These are phyloP conservation scores for Drosophila multiciliata DNA, from an alignment of 2,888 invertebrate genomes.

Conservation along the genomic window DNA sequence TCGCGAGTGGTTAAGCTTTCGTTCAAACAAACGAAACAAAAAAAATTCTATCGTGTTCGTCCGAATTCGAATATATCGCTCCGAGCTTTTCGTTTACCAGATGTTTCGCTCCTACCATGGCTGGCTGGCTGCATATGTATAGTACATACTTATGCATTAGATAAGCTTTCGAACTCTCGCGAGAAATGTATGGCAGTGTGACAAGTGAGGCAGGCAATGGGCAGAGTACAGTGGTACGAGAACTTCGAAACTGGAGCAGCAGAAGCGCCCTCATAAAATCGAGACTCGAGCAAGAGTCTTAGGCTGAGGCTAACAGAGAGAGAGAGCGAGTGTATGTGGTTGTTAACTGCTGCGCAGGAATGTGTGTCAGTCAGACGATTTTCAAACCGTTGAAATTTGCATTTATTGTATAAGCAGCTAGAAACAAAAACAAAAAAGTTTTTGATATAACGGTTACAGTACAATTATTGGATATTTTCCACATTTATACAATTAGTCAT, in stretches of 20 bases:
- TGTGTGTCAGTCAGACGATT: slow-evolving; percentile 66
- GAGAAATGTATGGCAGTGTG: slow-evolving; percentile 81
- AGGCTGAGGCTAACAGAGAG: slow-evolving; percentile 20
- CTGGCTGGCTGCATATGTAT: slow-evolving; percentile 11
- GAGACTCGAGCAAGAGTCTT: not conserved
- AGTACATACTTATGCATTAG: slow-evolving; percentile 24
- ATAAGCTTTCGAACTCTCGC: slow-evolving; percentile 68
- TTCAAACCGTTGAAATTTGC: slow-evolving; percentile 46
- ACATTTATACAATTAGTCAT: slow-evolving; percentile 33
- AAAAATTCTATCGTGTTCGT: slow-evolving; percentile 49
- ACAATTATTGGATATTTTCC: slow-evolving; percentile 38
- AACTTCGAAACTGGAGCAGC: slow-evolving; percentile 74
- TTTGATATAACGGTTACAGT: slow-evolving; percentile 48
- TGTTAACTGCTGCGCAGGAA: slow-evolving; percentile 58
- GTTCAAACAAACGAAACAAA: slow-evolving; percentile 34
- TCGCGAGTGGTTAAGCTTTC: slow-evolving; percentile 83
- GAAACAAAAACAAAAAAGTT: slow-evolving; percentile 56
- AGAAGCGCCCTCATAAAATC: slow-evolving; percentile 13
- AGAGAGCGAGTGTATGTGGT: slow-evolving; percentile 17
- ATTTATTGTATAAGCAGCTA: slow-evolving; percentile 68
- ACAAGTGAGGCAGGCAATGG: slow-evolving; percentile 75
- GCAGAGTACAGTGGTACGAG: slow-evolving; percentile 57
- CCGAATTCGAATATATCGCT: slow-evolving; percentile 37
- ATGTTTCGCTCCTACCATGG: slow-evolving; percentile 51
- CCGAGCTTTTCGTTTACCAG: slow-evolving; percentile 62